These are phyloP conservation scores for Athalia circularis DNA, from an alignment of 2,888 invertebrate species.

Conservation along the genomic window DNA sequence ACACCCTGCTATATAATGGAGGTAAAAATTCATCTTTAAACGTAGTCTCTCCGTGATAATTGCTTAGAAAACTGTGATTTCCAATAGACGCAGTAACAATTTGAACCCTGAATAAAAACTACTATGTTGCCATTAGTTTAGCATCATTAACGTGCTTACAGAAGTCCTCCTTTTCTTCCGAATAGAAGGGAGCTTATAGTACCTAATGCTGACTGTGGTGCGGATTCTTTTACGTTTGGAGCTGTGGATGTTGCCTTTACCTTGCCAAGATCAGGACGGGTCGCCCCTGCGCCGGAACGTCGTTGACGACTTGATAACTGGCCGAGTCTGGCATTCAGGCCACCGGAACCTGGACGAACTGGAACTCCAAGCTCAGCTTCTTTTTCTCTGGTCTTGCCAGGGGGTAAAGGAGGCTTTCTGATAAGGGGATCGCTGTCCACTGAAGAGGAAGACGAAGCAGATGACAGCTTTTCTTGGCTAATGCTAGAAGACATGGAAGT, in stretches of 20 bases:
- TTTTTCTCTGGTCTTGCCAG: slow-evolving; percentile 37
- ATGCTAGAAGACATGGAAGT: slow-evolving; percentile 70
- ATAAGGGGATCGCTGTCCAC: slow-evolving; percentile 52
- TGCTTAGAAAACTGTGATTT: too few species aligned
- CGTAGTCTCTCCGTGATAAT: too few species aligned
- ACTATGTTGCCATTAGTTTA: slow-evolving; percentile 30
- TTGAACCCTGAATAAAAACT: slow-evolving; percentile 3
- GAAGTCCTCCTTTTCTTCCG: slow-evolving; percentile 89
- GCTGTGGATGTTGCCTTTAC: slow-evolving; percentile 66
- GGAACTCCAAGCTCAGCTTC: slow-evolving; percentile 77
- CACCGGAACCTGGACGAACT: slow-evolving; percentile 79
- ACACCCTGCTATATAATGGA: too few species aligned
- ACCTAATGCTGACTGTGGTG: slow-evolving; percentile 79
- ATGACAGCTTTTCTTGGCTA: slow-evolving; percentile 69
- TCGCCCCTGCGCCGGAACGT: slow-evolving; percentile 75
- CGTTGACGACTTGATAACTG: slow-evolving; percentile 74
- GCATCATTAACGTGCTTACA: slow-evolving; percentile 74
- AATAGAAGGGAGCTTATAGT: slow-evolving; percentile 88
- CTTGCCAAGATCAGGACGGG: slow-evolving; percentile 79
- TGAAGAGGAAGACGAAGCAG: slow-evolving; percentile 60
- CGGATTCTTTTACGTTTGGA: slow-evolving; percentile 65
- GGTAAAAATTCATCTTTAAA: too few species aligned
- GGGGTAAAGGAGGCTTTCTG: slow-evolving; percentile 52
- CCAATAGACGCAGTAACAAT: too few species aligned
- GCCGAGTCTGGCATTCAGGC: slow-evolving; percentile 74